These are phyloP conservation scores for Drosophila teissieri DNA, from an alignment of 1,140 invertebrate genomes.

Conservation along the genomic window DNA sequence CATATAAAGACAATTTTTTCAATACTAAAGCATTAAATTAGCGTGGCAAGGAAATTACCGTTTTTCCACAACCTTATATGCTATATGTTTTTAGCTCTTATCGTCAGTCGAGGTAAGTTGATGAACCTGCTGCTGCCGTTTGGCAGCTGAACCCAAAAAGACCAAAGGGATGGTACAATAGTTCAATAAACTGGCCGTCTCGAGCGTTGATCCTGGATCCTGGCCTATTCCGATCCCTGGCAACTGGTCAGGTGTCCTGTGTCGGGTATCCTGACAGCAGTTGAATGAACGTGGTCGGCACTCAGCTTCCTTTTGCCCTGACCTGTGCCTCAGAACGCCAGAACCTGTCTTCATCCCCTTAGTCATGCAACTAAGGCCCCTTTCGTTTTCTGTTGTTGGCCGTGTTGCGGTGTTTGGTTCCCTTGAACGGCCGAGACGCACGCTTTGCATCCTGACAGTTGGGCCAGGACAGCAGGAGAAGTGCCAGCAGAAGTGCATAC, in stretches of 20 bases:
- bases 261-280: conserved; percentile 32
- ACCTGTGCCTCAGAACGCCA: conserved; percentile 16
- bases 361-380: neutral
- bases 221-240: conserved; percentile 39
- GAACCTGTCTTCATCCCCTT: conserved; percentile 20
- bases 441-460: conserved; percentile 69
- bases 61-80: conserved; percentile 2
- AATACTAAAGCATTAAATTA: conserved; percentile 2
- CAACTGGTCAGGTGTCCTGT: conserved; percentile 31
- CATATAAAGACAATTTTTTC: neutral
- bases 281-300: conserved; percentile 45
- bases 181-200: conserved; percentile 70
- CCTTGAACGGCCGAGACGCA: conserved; percentile 51
- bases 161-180: conserved; percentile 40
- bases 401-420: conserved; percentile 30
- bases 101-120: neutral
- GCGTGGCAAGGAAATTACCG: conserved; percentile 6
- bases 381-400: conserved; percentile 10
- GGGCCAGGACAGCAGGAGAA: conserved; percentile 49
- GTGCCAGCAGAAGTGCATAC: conserved; percentile 16
- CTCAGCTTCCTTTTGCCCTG: conserved; percentile 43
- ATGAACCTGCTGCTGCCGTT: conserved; percentile 25
- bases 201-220: conserved; percentile 71
- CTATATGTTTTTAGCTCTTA: neutral
- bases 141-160: conserved; percentile 34